Evolutionary conservation across 2,888 invertebrate genomes (phyloP).

Genomic region (Autographa pulchrina): DNA sequence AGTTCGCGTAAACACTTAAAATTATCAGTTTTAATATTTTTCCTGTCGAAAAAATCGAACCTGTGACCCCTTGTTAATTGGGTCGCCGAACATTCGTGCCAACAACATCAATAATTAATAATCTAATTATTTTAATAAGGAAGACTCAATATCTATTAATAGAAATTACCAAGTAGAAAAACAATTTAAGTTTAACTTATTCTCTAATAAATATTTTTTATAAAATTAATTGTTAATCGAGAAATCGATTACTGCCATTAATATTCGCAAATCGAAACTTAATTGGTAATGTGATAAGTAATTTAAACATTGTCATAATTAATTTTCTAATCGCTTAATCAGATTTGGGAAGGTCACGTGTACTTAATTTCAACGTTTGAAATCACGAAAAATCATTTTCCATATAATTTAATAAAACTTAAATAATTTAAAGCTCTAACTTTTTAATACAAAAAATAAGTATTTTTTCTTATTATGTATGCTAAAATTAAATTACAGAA

Average conservation of each 20-base stretch:
- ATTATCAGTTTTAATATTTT: background rate
- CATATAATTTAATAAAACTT: too few species aligned
- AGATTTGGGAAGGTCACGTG: background rate
- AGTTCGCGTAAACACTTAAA: background rate
- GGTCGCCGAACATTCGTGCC: background rate
- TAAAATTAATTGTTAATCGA: background rate
- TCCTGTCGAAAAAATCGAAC: background rate
- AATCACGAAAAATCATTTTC: background rate
- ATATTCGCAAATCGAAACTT: background rate
- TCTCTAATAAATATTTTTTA: background rate
- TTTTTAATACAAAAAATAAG: too few species aligned
- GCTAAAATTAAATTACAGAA: too few species aligned
- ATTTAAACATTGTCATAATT: constrained; percentile 8
- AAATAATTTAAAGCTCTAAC: too few species aligned
- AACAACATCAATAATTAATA: constrained; percentile 4
- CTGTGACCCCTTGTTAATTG: constrained; percentile 1
- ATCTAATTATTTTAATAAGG: background rate
- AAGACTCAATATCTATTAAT: background rate
- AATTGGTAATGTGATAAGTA: constrained; percentile 4
- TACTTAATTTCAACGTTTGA: background rate
- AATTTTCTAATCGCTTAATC: background rate
- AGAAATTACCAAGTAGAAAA: constrained; percentile 1
- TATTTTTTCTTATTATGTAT: too few species aligned
- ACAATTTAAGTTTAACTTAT: background rate
- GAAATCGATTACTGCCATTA: background rate